Percentiles rank a stretch among this genome's conserved stretches.
These are phyloP conservation scores for Homalodisca vitripennis DNA, from an alignment of 1,140 invertebrate species.

Conservation along the genomic window DNA sequence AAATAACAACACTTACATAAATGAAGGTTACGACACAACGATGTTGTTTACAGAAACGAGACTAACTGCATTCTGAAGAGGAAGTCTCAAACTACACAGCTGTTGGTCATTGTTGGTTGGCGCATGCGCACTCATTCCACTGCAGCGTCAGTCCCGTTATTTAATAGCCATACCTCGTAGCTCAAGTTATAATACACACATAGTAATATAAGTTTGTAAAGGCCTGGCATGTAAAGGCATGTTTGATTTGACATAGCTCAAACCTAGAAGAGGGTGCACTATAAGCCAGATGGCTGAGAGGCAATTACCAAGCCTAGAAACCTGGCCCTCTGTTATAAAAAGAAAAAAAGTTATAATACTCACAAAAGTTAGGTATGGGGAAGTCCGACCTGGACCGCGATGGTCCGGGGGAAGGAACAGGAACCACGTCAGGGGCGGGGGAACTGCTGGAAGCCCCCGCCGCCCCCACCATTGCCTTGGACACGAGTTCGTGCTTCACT, in stretches of 20 bases:
- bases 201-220: neutral
- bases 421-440: conserved; percentile 28
- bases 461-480: conserved; percentile 35
- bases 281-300: too few relatives aligned
- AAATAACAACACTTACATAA: too few relatives aligned
- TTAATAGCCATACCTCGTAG: too few relatives aligned
- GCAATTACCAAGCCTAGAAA: neutral
- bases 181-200: too few relatives aligned
- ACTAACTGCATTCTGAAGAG: too few relatives aligned
- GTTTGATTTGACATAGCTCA: neutral
- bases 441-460: conserved; percentile 13
- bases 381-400: neutral
- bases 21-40: too few relatives aligned
- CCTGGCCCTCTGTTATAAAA: neutral
- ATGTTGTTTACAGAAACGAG: too few relatives aligned
- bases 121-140: too few relatives aligned
- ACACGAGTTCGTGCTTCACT: conserved; percentile 38
- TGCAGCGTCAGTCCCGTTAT: too few relatives aligned
- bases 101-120: too few relatives aligned
- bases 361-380: conserved; percentile 23
- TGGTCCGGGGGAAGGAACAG: conserved; percentile 27
- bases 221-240: neutral
- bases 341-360: neutral
- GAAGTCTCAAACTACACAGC: too few relatives aligned
- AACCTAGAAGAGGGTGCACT: too few relatives aligned